Conservation (phyloP, 2,113 vertebrate species). For the Chionodraco myersi region DNA sequence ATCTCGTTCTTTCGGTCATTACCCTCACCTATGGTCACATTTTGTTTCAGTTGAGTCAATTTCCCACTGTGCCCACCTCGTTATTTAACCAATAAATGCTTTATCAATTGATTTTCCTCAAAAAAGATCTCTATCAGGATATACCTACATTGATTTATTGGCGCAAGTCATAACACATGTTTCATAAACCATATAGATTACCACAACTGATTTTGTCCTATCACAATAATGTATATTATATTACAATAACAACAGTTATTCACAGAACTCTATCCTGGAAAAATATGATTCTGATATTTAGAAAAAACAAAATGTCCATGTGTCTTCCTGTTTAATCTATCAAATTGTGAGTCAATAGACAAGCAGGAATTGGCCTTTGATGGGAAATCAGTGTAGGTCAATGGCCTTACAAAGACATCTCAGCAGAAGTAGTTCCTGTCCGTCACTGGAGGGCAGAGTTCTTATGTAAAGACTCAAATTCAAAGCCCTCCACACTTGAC, state of each 20-base stretch:
- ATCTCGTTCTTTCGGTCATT: no score
- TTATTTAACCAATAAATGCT: no score
- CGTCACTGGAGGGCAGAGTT: background rate
- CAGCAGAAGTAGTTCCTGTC: conserved; percentile 1
- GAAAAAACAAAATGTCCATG: background rate
- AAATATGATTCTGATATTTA: background rate
- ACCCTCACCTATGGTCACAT: no score
- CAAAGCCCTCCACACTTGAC: conserved; percentile 1
- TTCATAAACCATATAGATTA: no score
- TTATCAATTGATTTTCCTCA: no score
- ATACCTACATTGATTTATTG: no score
- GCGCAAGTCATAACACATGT: no score
- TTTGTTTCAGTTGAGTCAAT: no score
- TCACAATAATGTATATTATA: no score
- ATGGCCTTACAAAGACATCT: conserved; percentile 12
- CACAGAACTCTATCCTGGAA: background rate
- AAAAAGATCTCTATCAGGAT: no score
- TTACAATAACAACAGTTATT: background rate
- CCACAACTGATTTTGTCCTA: no score
- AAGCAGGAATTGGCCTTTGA: background rate
- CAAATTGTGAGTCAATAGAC: conserved; percentile 1
- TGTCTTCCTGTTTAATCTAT: conserved; percentile 20
- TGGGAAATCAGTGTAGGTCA: conserved; percentile 25
- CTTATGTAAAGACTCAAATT: conserved; percentile 3
- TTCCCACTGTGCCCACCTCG: no score